Conservation (phyloP, 2,888 invertebrate species). For the Seira sanloemensis region DNA sequence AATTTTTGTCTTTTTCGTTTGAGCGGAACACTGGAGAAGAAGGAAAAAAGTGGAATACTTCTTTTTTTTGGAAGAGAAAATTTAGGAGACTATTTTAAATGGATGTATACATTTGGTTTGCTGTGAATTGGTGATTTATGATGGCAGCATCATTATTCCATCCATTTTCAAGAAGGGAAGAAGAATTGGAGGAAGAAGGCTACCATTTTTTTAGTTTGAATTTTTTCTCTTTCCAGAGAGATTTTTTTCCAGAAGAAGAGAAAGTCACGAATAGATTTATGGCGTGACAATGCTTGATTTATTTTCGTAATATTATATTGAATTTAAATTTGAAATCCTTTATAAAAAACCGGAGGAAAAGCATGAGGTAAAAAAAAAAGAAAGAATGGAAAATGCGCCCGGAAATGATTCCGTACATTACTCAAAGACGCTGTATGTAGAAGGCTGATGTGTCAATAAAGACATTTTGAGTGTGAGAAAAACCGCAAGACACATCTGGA, state of each 20-base stretch:
- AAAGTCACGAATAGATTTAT: slow-evolving; percentile 56
- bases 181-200: slow-evolving; percentile 11
- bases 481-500: slow-evolving; percentile 22
- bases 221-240: slow-evolving; percentile 20
- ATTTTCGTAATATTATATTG: slow-evolving; percentile 47
- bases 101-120: slow-evolving; percentile 28
- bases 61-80: slow-evolving; percentile 26
- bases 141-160: slow-evolving; percentile 67
- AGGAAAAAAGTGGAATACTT: slow-evolving; percentile 36
- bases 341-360: not conserved
- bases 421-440: too few relatives aligned
- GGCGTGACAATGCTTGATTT: slow-evolving; percentile 63
- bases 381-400: not conserved
- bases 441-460: too few relatives aligned
- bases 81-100: slow-evolving; percentile 15
- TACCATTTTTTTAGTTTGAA: slow-evolving; percentile 20
- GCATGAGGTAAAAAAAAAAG: not conserved
- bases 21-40: slow-evolving; percentile 53
- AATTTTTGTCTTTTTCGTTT: slow-evolving; percentile 66
- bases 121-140: slow-evolving; percentile 66
- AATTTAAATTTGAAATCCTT: slow-evolving; percentile 48
- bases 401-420: too few relatives aligned
- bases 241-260: slow-evolving; percentile 19
- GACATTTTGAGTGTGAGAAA: too few relatives aligned
- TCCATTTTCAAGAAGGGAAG: slow-evolving; percentile 57